These are phyloP conservation scores for Acrocera orbiculus DNA, from an alignment of 2,888 invertebrate species.

Conservation along the genomic window DNA sequence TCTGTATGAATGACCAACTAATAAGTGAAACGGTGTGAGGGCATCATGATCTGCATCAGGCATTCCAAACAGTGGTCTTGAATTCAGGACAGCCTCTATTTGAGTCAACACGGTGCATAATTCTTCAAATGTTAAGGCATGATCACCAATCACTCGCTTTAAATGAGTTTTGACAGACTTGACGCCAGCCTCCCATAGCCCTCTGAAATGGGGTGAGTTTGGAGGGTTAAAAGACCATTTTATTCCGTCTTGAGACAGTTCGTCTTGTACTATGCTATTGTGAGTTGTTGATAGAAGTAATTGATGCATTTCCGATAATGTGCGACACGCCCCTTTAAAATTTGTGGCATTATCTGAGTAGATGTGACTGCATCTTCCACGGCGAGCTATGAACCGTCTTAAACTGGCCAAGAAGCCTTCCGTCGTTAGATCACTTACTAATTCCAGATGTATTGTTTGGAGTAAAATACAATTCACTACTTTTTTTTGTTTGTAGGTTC, in stretches of 20 bases:
- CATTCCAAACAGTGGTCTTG: neutral
- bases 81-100: neutral
- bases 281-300: neutral
- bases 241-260: neutral
- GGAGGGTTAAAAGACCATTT: neutral
- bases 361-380: slow-evolving; percentile 7
- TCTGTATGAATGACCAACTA: neutral
- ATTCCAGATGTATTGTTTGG: no score
- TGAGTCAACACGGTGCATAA: neutral
- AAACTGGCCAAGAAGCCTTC: neutral
- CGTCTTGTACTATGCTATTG: neutral
- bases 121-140: neutral
- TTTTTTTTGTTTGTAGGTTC: no score
- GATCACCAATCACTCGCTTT: neutral
- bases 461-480: no score
- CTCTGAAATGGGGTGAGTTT: neutral
- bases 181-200: neutral
- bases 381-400: slow-evolving; percentile 7
- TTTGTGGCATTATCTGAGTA: slow-evolving; percentile 12
- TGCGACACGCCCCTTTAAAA: slow-evolving; percentile 8
- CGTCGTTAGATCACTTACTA: no score
- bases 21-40: neutral
- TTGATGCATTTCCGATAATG: slow-evolving; percentile 3
- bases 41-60: neutral
- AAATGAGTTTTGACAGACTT: neutral